Conservation (phyloP, 2,113 vertebrate species). For the Mustela nigripes region DNA sequence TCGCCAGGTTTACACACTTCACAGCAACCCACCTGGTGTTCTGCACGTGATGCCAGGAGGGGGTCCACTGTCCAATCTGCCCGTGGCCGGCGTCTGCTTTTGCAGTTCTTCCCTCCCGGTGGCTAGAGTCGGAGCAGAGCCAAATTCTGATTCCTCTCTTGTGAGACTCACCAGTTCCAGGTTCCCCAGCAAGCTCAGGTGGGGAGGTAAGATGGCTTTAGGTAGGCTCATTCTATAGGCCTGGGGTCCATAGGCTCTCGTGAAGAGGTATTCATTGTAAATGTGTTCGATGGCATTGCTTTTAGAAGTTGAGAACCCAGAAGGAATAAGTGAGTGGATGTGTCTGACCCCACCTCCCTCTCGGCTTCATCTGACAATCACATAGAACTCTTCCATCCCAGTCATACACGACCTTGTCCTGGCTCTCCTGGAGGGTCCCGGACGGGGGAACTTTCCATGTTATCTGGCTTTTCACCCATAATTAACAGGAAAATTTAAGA, state of each 20-base stretch:
- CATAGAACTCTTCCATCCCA: rapidly evolving
- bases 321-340: rapidly evolving
- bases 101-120: background rate
- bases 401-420: rapidly evolving
- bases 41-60: rapidly evolving
- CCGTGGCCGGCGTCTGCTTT: background rate
- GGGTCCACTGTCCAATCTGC: too few species aligned
- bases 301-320: background rate
- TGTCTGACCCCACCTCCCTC: background rate
- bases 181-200: background rate
- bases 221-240: background rate
- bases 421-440: background rate
- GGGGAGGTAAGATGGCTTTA: background rate
- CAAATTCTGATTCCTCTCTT: background rate
- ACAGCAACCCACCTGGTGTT: too few species aligned
- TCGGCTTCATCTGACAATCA: background rate
- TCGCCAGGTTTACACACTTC: too few species aligned
- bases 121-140: background rate
- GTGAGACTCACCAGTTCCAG: background rate
- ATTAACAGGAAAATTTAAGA: background rate
- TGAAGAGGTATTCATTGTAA: background rate
- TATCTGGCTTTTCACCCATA: background rate
- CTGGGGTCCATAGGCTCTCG: background rate
- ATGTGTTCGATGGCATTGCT: background rate
- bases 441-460: too few species aligned